These are phyloP conservation scores for Drosophila buzzatii DNA, from an alignment of 2,888 invertebrate species.

Conservation along the genomic window DNA sequence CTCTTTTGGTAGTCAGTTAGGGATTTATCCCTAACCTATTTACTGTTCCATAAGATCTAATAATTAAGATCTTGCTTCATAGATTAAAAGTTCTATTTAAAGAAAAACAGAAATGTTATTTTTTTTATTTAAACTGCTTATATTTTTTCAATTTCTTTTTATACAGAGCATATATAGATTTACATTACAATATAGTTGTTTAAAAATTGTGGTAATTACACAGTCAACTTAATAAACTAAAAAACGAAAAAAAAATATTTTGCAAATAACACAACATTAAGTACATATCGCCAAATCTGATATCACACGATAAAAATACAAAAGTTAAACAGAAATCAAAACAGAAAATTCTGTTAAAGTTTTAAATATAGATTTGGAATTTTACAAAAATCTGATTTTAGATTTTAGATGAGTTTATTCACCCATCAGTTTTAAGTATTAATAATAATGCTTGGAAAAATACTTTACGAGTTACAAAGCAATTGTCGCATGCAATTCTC, in stretches of 20 bases:
- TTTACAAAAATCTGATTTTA: background rate
- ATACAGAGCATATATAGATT: constrained; percentile 42
- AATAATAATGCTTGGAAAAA: constrained; percentile 27
- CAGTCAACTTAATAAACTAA: constrained; percentile 36
- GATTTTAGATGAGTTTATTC: background rate
- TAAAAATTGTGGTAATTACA: constrained; percentile 35
- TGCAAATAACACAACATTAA: constrained; percentile 35
- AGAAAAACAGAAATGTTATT: background rate
- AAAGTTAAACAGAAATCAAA: constrained; percentile 14
- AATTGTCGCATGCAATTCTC: constrained; percentile 45
- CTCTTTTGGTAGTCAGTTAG: no score
- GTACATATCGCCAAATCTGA: constrained; percentile 45
- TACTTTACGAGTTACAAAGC: constrained; percentile 27
- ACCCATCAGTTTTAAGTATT: constrained; percentile 2
- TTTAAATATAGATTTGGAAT: background rate
- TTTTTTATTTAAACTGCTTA: constrained; percentile 6
- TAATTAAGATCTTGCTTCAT: no score
- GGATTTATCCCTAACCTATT: no score
- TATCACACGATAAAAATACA: constrained; percentile 31
- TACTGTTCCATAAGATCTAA: no score
- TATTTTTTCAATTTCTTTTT: constrained; percentile 35
- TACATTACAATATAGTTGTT: no score
- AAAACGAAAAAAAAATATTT: constrained; percentile 11
- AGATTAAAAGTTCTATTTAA: background rate
- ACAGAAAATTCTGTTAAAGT: background rate